Evolutionary conservation across 1,140 invertebrate species (phyloP).

Genomic region (Aethina tumida): DNA sequence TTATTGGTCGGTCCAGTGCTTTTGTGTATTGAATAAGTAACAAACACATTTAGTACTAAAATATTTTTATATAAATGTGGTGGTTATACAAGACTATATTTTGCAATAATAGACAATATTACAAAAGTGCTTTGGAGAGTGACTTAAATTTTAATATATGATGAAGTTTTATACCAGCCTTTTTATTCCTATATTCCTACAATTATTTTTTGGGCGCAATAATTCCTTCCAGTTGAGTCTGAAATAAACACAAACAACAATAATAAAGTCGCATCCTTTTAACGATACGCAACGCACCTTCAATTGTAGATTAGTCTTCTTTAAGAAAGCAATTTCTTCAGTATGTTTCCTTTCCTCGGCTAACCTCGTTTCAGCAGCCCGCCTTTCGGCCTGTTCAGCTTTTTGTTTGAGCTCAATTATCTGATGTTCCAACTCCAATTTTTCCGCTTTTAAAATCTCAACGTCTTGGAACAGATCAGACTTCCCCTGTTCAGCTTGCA

Average conservation of each 20-base stretch:
- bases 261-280: constrained; percentile 1
- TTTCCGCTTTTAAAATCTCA: constrained; percentile 49
- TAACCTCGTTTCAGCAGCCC: constrained; percentile 70
- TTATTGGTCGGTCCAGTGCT: constrained; percentile 15
- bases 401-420: constrained; percentile 74
- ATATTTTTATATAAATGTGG: constrained; percentile 12
- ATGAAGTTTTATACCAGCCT: constrained; percentile 13
- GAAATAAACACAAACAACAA: constrained; percentile 28
- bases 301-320: constrained; percentile 87
- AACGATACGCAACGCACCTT: constrained; percentile 49
- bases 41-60: constrained; percentile 12
- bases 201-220: constrained; percentile 83
- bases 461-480: constrained; percentile 51
- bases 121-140: constrained; percentile 26
- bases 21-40: constrained; percentile 11
- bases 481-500: constrained; percentile 69
- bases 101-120: constrained; percentile 16
- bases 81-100: constrained; percentile 16
- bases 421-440: constrained; percentile 62
- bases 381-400: constrained; percentile 73
- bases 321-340: constrained; percentile 84
- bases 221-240: constrained; percentile 85
- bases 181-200: constrained; percentile 5
- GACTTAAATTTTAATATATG: constrained; percentile 21
- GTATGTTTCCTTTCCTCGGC: constrained; percentile 85